A percentile compares a stretch with the other conserved stretches of the same genome.
Evolutionary conservation across 2,113 vertebrate genomes (phyloP).

Genomic region (Atractosteus spatula): DNA sequence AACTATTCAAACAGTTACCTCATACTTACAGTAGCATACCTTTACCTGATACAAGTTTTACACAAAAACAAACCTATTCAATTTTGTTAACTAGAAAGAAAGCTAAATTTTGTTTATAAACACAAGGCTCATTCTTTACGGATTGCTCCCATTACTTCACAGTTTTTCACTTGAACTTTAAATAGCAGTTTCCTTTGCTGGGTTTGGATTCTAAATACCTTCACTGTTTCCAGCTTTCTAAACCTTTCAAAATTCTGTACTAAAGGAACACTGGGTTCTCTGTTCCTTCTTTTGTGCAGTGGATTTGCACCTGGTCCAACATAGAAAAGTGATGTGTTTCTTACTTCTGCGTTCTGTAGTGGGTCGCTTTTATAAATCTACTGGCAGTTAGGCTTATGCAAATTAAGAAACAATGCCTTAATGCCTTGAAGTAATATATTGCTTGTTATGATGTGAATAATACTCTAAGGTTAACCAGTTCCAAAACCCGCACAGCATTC

Average conservation of each 20-base stretch:
- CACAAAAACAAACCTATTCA: too few relatives aligned
- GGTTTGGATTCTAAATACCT: constrained; percentile 57
- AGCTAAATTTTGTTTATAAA: too few relatives aligned
- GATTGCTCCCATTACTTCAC: constrained; percentile 51
- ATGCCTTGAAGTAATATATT: too few relatives aligned
- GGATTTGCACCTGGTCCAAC: constrained; percentile 68
- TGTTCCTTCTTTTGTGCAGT: constrained; percentile 57
- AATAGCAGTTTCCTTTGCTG: constrained; percentile 66
- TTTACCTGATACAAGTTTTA: too few relatives aligned
- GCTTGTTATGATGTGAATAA: too few relatives aligned
- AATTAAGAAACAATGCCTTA: constrained; percentile 26
- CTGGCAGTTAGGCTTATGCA: constrained; percentile 40
- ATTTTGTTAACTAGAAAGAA: too few relatives aligned
- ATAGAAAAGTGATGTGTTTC: constrained; percentile 27
- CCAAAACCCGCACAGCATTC: too few relatives aligned
- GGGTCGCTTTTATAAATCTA: constrained; percentile 31
- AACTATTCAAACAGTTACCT: too few relatives aligned
- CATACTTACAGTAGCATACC: too few relatives aligned
- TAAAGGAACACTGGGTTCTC: constrained; percentile 60
- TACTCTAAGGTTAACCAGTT: too few relatives aligned
- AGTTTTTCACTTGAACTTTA: constrained; percentile 50
- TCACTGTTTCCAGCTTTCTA: constrained; percentile 63
- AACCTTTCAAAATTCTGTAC: constrained; percentile 62
- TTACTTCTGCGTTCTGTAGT: constrained; percentile 28
- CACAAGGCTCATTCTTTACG: constrained; percentile 32